A percentile compares a stretch with the other conserved stretches of the same genome.
Conservation (phyloP, 2,888 invertebrate species). For the Osmoderma eremita region DNA sequence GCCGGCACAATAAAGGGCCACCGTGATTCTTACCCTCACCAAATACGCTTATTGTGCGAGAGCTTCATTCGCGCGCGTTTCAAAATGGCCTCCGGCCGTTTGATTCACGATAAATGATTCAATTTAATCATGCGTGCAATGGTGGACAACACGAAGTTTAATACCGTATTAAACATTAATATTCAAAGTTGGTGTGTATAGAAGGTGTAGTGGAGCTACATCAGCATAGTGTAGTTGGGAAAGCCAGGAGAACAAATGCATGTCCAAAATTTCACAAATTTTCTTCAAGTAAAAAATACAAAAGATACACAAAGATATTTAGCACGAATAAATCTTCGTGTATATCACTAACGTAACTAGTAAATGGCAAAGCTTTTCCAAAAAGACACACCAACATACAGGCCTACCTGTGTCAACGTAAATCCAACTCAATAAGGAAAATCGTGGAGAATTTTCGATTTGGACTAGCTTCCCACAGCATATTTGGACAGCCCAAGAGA, state of each 20-base stretch:
- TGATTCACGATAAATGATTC: constrained; percentile 18
- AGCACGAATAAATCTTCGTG: too few species aligned
- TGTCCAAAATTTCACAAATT: not conserved
- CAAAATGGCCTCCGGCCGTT: constrained; percentile 25
- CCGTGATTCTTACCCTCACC: constrained; percentile 20
- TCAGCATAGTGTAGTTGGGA: not conserved
- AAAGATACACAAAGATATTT: too few species aligned
- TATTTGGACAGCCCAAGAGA: too few species aligned
- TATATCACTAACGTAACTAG: too few species aligned
- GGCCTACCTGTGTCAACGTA: too few species aligned
- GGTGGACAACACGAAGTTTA: not conserved
- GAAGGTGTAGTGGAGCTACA: not conserved
- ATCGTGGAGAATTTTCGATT: too few species aligned
- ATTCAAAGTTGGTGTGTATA: not conserved
- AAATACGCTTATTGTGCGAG: constrained; percentile 18
- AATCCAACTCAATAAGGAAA: too few species aligned
- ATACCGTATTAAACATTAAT: not conserved
- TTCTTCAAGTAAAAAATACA: too few species aligned
- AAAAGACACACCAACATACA: too few species aligned
- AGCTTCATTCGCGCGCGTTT: constrained; percentile 21
- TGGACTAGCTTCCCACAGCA: too few species aligned
- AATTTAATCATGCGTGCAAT: not conserved
- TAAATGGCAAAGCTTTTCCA: too few species aligned
- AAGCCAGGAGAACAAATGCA: not conserved
- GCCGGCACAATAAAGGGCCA: constrained; percentile 5